phyloP scores from a whole-genome alignment of 2,888 invertebrate species.

The Maniola hyperantus region DNA sequence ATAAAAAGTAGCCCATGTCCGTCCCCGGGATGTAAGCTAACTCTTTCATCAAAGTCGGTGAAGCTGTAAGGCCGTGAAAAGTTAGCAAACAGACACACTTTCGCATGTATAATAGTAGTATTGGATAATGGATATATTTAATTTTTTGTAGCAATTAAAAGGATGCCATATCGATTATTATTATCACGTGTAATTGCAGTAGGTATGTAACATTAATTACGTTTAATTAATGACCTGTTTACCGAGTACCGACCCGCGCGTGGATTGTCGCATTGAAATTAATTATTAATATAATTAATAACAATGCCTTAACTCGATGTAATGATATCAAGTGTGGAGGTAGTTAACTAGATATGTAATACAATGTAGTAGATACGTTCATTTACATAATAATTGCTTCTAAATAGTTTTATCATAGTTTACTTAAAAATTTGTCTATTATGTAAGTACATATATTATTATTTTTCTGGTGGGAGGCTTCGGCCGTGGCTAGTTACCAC shows the following conservation, averaged over 20 bases:
- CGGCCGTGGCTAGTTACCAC: too few relatives aligned
- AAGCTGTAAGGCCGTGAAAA: too few relatives aligned
- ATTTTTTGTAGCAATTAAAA: constrained; percentile 1
- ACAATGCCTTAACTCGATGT: constrained; percentile 17
- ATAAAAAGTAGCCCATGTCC: too few relatives aligned
- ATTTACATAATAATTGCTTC: background rate
- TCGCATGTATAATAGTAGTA: too few relatives aligned
- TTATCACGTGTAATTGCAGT: constrained; percentile 17
- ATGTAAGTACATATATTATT: too few relatives aligned
- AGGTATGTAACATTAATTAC: constrained; percentile 16
- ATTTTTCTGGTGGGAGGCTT: too few relatives aligned
- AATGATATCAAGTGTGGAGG: constrained; percentile 13
- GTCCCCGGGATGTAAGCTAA: too few relatives aligned
- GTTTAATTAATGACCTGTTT: constrained; percentile 19
- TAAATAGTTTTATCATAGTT: background rate
- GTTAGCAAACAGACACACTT: too few relatives aligned
- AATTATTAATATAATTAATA: constrained; percentile 22
- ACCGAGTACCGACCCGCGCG: constrained; percentile 12
- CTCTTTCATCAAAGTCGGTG: too few relatives aligned
- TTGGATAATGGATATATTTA: too few relatives aligned
- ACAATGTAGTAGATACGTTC: background rate
- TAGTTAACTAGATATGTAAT: constrained; percentile 5
- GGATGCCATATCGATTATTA: background rate
- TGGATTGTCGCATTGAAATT: constrained; percentile 15
- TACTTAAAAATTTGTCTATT: too few relatives aligned